Base-by-base conservation (phyloP, 30 jellyfish, hydroid and myxozoan genomes). In the Hydractinia echinata region DNA sequence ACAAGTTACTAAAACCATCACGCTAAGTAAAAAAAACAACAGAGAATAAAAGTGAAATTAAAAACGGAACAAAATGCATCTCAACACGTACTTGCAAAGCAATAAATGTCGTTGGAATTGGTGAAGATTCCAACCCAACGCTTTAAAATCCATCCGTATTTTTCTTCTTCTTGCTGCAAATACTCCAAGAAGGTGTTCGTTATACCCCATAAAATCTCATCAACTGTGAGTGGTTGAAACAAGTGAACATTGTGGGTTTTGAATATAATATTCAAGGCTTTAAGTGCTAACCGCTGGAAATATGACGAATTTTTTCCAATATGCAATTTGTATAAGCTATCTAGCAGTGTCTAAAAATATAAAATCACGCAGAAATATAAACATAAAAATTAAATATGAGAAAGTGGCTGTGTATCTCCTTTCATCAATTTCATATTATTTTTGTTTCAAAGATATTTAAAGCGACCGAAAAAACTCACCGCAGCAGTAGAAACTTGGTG, bases 161-260 rank as follows among this genome's bases (percentile, higher is more conserved):
- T 13, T 9, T 30, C 60, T 51, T 64, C 74, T 56, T 69, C 66
- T 6, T 20, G 18, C 18, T 85, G 73, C n/a, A 81, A 52, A 58
- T 64, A 81, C 1, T 71, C 67, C 55, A 91, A 86, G 13, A 86
- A 67, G n/a, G 90, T 68, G 68, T 86, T n/a, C 95, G 52, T 77
- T 80, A 86, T 91, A 91, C 21, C 97, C 81, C 81, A 91, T 16
- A 91, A 53, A 13, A 83, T 79, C 78, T 91, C 91, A 15, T 78
- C 78, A 55, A 91, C 95, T 16, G 95, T 78, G 30, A 85, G 73
- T 58, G 84, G 71, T 51, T 81, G 89, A 74, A 83, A 91, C 11
- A 82, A 8, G 8, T 19, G 20, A 19, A 51, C 14, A 5, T 61
- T 61, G 39, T 20, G 39, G 10, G 66, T 7, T 4, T 21, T 67